Percentiles rank a stretch among this genome's conserved stretches.
Conservation (phyloP, 2,113 vertebrate genomes). For the Pycnonotus jocosus region DNA sequence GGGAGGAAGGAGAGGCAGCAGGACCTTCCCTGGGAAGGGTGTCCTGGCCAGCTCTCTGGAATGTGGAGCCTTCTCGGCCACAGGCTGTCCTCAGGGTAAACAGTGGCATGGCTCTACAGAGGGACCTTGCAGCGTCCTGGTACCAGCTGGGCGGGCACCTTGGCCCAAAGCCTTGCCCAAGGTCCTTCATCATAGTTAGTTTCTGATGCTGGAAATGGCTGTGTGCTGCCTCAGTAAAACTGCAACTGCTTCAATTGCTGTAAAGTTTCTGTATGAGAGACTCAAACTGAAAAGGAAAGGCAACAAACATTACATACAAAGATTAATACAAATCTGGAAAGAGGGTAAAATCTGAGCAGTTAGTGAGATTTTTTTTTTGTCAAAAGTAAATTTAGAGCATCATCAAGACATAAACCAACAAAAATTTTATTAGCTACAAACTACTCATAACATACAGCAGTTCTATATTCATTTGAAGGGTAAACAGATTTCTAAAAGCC, state of each 20-base stretch:
- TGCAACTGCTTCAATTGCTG: background rate
- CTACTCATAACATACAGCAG: background rate
- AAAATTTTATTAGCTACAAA: background rate
- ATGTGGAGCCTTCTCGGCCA: fast-evolving
- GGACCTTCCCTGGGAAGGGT: background rate
- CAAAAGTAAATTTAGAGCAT: background rate
- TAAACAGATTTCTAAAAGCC: background rate
- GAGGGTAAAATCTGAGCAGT: background rate
- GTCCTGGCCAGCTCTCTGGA: background rate
- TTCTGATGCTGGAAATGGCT: background rate
- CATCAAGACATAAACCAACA: background rate
- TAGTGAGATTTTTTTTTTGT: background rate
- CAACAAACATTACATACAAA: background rate
- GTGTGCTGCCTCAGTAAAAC: background rate
- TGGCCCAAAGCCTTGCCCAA: background rate
- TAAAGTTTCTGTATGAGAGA: background rate
- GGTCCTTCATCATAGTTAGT: background rate
- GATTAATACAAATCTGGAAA: background rate
- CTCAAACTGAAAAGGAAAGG: background rate
- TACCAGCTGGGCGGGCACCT: fast-evolving
- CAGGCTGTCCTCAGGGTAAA: background rate
- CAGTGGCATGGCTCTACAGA: background rate
- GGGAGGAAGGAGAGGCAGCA: background rate
- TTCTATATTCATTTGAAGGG: background rate
- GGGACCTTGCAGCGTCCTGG: background rate